These are phyloP conservation scores for Drosophila kuntzei DNA, from an alignment of 2,888 invertebrate species.

Conservation along the genomic window DNA sequence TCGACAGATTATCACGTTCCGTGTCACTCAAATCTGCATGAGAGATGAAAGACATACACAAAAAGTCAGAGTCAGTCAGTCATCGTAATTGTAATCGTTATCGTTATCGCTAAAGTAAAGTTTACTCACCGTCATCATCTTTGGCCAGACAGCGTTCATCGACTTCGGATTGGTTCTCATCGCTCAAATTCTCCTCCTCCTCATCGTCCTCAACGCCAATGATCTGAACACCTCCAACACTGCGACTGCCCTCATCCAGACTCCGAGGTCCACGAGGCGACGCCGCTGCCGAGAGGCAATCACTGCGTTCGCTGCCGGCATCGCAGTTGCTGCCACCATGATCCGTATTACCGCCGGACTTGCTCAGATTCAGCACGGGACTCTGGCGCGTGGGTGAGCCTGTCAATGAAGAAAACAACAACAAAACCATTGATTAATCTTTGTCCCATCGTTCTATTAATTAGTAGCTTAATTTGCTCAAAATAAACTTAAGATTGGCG, in stretches of 20 bases:
- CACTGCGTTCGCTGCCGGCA: constrained; percentile 88
- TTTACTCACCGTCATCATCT: constrained; percentile 87
- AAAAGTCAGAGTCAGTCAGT: constrained; percentile 24
- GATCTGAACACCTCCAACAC: constrained; percentile 71
- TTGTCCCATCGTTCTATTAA: too few relatives aligned
- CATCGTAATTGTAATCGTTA: constrained; percentile 34
- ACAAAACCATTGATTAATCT: constrained; percentile 2
- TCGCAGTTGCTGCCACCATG: constrained; percentile 90
- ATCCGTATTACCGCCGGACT: constrained; percentile 90
- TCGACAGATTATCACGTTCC: constrained; percentile 84
- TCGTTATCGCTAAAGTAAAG: constrained; percentile 53
- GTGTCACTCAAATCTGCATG: constrained; percentile 83
- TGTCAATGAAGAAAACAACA: constrained; percentile 49
- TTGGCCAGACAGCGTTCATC: constrained; percentile 87
- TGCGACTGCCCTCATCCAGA: constrained; percentile 75
- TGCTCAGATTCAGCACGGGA: constrained; percentile 96
- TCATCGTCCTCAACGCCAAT: constrained; percentile 82
- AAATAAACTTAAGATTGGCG: too few relatives aligned
- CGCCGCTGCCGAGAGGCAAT: constrained; percentile 87
- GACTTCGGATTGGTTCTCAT: constrained; percentile 94
- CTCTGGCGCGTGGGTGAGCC: constrained; percentile 94
- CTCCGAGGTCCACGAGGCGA: constrained; percentile 86
- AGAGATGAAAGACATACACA: constrained; percentile 18
- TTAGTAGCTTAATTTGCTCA: too few relatives aligned
- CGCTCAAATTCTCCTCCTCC: constrained; percentile 91